Conservation (phyloP, 2,797 vertebrate genomes). For the Periophthalmus magnuspinnatus region DNA sequence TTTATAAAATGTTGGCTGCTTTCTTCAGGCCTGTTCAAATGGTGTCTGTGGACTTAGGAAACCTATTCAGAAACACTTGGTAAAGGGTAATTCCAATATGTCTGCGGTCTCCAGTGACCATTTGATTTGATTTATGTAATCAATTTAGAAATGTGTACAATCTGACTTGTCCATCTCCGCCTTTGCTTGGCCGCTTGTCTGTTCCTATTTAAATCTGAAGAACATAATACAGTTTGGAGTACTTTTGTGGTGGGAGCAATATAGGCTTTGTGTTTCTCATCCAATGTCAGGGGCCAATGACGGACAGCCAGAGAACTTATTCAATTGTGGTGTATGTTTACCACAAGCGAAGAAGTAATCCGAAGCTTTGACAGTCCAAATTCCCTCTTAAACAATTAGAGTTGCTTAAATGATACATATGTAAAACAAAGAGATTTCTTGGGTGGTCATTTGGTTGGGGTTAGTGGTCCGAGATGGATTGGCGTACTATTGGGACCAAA, state of each 20-base stretch:
- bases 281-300: background rate
- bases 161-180: slow-evolving; percentile 44
- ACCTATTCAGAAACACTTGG: background rate
- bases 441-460: slow-evolving; percentile 44
- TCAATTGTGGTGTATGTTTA: slow-evolving; percentile 7
- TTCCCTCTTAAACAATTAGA: slow-evolving; percentile 6
- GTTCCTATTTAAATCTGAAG: background rate
- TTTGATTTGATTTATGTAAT: slow-evolving; percentile 64
- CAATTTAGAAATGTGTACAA: slow-evolving; percentile 57
- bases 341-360: background rate
- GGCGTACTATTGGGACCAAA: slow-evolving; percentile 18
- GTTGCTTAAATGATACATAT: slow-evolving; percentile 2
- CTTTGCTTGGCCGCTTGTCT: slow-evolving; percentile 12
- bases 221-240: slow-evolving; percentile 1
- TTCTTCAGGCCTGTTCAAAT: background rate
- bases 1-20: background rate
- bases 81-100: background rate
- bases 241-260: background rate
- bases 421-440: slow-evolving; percentile 26
- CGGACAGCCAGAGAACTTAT: background rate
- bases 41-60: background rate
- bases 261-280: slow-evolving; percentile 3
- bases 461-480: slow-evolving; percentile 33
- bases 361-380: slow-evolving; percentile 5
- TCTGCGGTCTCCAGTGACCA: slow-evolving; percentile 43